phyloP scores from a whole-genome alignment of 1,140 invertebrate genomes.

The Lordiphosa clarofinis region DNA sequence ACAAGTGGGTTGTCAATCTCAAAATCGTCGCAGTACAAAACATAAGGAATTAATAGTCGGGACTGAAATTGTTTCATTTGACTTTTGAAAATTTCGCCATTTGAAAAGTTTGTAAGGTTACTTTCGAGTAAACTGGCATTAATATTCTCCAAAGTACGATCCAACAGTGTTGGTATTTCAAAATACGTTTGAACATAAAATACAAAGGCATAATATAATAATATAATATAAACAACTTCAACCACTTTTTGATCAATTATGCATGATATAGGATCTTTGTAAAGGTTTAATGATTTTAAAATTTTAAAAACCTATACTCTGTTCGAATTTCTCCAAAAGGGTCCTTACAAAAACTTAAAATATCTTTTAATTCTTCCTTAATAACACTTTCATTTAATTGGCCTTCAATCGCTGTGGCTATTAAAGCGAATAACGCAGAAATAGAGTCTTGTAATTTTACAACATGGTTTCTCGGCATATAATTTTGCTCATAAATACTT shows the following conservation, averaged over 20 bases:
- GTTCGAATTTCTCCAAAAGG: slow-evolving; percentile 1
- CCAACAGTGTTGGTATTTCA: slow-evolving; percentile 4
- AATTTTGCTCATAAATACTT: too few relatives aligned
- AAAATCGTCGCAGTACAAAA: too few relatives aligned
- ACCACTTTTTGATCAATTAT: not conserved
- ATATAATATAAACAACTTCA: not conserved
- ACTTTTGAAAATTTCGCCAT: not conserved
- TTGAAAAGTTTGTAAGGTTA: not conserved
- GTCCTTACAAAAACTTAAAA: not conserved
- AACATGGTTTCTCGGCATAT: too few relatives aligned
- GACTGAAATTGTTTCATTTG: not conserved
- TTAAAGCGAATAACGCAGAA: too few relatives aligned
- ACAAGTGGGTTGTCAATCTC: too few relatives aligned
- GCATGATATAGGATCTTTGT: not conserved
- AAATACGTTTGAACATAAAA: slow-evolving; percentile 5
- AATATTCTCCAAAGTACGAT: slow-evolving; percentile 2
- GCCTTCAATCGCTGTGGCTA: too few relatives aligned
- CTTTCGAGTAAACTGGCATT: not conserved
- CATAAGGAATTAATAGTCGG: slow-evolving; percentile 3
- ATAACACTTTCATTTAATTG: not conserved
- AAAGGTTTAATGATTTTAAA: not conserved
- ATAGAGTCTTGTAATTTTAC: too few relatives aligned
- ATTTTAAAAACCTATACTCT: slow-evolving; percentile 1
- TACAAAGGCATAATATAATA: not conserved
- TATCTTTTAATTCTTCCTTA: not conserved